These are phyloP conservation scores for Uloborus diversus DNA, from an alignment of 1,140 invertebrate species.

Conservation along the genomic window DNA sequence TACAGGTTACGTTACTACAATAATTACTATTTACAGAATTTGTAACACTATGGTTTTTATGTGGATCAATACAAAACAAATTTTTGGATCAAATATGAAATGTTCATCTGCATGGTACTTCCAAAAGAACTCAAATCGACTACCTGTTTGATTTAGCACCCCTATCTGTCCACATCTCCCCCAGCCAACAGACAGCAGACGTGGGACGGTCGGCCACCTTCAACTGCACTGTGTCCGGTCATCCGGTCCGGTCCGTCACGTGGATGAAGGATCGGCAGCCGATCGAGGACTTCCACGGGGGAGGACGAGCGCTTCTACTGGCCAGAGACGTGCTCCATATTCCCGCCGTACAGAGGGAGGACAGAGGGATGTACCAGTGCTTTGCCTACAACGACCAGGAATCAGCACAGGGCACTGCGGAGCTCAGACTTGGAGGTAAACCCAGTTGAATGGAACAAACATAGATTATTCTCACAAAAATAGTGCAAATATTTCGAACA, in stretches of 20 bases:
- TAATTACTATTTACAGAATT: too few species aligned
- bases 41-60: too few species aligned
- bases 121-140: too few species aligned
- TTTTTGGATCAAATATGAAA: too few species aligned
- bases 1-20: too few species aligned
- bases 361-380: constrained; percentile 98
- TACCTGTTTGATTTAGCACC: too few species aligned
- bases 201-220: constrained; percentile 66
- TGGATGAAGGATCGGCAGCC: constrained; percentile 59
- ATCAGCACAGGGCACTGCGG: constrained; percentile 69
- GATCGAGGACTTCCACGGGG: constrained; percentile 24
- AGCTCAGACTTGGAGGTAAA: constrained; percentile 66
- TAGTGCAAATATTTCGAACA: not conserved
- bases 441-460: not conserved
- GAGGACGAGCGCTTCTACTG: constrained; percentile 17
- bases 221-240: constrained; percentile 65
- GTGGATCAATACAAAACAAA: too few species aligned
- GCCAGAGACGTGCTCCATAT: constrained; percentile 62
- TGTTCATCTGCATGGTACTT: too few species aligned
- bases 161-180: constrained; percentile 64
- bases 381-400: constrained; percentile 94
- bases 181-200: constrained; percentile 65
- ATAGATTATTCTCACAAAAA: not conserved
- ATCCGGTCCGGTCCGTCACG: constrained; percentile 61
- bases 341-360: constrained; percentile 85